Base-by-base conservation (phyloP, 2,797 vertebrate genomes). In the Threskiornis aethiopicus region DNA sequence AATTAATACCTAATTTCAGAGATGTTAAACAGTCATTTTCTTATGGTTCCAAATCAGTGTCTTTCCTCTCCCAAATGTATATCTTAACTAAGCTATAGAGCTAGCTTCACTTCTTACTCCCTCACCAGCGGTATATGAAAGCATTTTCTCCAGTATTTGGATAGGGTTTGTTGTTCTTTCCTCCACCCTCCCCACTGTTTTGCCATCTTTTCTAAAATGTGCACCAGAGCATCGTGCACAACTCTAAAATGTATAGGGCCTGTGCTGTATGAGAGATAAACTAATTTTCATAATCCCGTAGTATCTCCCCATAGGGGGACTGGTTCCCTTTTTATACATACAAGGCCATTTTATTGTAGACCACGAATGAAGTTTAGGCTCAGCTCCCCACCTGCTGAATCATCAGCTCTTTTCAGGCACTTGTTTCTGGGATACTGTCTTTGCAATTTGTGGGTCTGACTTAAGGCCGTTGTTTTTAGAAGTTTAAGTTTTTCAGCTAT, bases 1-100 rank as follows among this genome's bases (percentile, higher is more conserved):
- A 80, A 73, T 94, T 87, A 92, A 87, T 73, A 83, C 16, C 49
- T 89, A 62, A 84, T 93, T 91, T 84, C 10, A 75, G 52, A 89
- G 52, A 37, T 69, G n/a, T 86, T 90, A 90, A 96, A 26, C 16
- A 67, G n/a, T 71, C 28, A 93, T 86, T 91, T 89, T 80, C 83
- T 83, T 75, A 42, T 49, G 29, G n/a, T 14, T 94, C 28, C 25
- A 61, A 59, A 78, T 82, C 44, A 58, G 29, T 76, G 47, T 31
- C 25, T 81, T 79, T 75, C 33, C 13, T 58, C 20, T 96, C 41
- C 49, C 57, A 93, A 49, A 80, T 14, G 9, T 21, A 6, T 59
- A 49, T 24, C 13, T 77, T 87, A 51, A 59, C 22, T 67, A 62
- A 85, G 14, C 52, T 39, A 41, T 8, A 54, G 21, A 55, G 13